Base-by-base conservation (phyloP, 2,888 invertebrate genomes). In the Leucophenga montana region DNA sequence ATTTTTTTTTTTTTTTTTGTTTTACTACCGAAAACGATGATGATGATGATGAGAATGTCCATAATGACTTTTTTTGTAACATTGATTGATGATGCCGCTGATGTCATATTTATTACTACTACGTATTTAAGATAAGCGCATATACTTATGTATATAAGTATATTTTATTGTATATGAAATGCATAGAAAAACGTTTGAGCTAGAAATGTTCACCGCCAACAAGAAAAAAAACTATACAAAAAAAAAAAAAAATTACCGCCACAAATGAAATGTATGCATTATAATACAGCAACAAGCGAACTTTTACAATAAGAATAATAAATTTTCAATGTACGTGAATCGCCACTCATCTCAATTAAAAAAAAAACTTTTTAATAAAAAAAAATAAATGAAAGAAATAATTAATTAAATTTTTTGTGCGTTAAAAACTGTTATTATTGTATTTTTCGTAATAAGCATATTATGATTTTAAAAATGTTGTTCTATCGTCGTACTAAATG, bases 371-470 rank as follows among this genome's bases (percentile, higher is more conserved):
- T 46, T 46, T 13, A 46, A n/a, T 46, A 46, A 46, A 46, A 46
- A 46, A 4, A 46, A n/a, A 46, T 46, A 2, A 46, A 46, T 4
- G n/a, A 46, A 27, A 27, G 4, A 27, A 14, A 66, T 70, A 76
- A n/a, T n/a, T n/a, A 79, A 71, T 65, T 76, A 69, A 73, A n/a
- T n/a, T n/a, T 67, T 71, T 56, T 54, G 68, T 64, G 46, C 46
- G 8, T 48, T 22, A 33, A 13, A 46, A 33, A 46, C 14, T 65
- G 27, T 44, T 59, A 27, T 59, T 69, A 54, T 9, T 54, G 18
- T 18, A 54, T 54, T 54, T 20, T 20, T 54, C 54, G 54, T 54
- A 54, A 18, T 46, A 54, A 18, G 18, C 11, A 54, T 54, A 18
- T 18, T 54, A 54, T 54, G 54, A 18, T 20, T 54, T 18, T 20